These are phyloP conservation scores for Chiroxiphia lanceolata DNA, from an alignment of 2,797 vertebrate species.

Conservation along the genomic window DNA sequence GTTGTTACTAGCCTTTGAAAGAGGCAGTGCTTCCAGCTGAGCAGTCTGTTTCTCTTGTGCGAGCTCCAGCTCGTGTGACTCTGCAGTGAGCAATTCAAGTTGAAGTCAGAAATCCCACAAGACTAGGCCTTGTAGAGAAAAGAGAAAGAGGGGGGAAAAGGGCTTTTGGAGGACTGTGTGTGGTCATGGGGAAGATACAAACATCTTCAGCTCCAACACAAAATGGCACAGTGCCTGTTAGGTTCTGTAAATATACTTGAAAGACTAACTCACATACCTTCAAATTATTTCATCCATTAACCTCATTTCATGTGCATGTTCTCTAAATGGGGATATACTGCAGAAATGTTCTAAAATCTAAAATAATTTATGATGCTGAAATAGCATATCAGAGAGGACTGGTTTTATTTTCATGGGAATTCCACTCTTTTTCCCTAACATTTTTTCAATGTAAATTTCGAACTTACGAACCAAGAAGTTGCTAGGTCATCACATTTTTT, in stretches of 20 bases:
- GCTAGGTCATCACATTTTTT: not conserved
- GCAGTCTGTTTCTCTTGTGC: conserved; percentile 1
- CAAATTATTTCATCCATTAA: not conserved
- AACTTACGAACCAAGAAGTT: not conserved
- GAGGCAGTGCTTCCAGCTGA: not conserved
- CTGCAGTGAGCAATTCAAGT: not conserved
- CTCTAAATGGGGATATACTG: not conserved
- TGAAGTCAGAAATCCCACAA: not conserved
- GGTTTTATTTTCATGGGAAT: not conserved
- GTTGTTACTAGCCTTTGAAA: not conserved
- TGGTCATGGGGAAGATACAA: not conserved
- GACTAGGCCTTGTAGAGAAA: not conserved
- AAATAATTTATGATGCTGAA: not conserved
- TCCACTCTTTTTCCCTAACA: not conserved
- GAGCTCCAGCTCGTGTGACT: not conserved
- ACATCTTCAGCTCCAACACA: not conserved
- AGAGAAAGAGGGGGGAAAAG: not conserved
- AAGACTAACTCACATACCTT: not conserved
- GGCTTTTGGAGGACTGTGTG: not conserved
- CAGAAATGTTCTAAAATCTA: not conserved
- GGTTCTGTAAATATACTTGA: not conserved
- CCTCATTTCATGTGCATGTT: not conserved
- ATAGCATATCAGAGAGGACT: not conserved
- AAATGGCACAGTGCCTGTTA: rapidly evolving
- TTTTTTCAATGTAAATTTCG: not conserved